phyloP scores from a whole-genome alignment of 2,113 vertebrate genomes.

The Oreochromis spilurus region DNA sequence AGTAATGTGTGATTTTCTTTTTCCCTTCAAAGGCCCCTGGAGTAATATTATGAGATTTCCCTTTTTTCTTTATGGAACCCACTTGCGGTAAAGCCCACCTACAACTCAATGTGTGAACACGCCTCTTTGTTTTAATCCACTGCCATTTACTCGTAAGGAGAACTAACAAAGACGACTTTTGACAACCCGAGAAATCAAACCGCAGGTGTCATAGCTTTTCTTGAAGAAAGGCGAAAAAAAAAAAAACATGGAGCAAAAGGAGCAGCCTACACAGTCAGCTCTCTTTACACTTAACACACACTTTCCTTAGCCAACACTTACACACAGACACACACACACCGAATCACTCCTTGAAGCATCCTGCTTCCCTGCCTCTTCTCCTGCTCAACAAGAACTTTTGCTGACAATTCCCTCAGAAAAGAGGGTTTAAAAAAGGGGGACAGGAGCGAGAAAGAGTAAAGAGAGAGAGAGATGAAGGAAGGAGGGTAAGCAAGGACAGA shows the following conservation, averaged over 20 bases:
- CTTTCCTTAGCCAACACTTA: conserved; percentile 35
- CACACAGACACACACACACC: conserved; percentile 6
- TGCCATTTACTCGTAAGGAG: conserved; percentile 57
- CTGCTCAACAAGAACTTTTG: conserved; percentile 56
- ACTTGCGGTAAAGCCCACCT: conserved; percentile 71
- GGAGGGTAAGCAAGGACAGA: conserved; percentile 38
- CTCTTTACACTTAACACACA: conserved; percentile 39
- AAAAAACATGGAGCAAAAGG: conserved; percentile 20
- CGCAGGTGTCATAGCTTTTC: conserved; percentile 63
- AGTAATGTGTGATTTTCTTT: conserved; percentile 59
- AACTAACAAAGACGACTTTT: conserved; percentile 73
- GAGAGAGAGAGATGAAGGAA: not conserved
- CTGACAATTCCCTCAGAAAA: conserved; percentile 51
- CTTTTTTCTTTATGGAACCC: conserved; percentile 47
- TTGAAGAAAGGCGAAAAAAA: conserved; percentile 7
- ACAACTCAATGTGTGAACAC: conserved; percentile 59
- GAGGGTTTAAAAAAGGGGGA: not conserved
- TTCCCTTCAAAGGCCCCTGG: conserved; percentile 52
- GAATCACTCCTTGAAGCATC: conserved; percentile 16
- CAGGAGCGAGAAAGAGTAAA: not conserved
- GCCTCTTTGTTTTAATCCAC: conserved; percentile 62
- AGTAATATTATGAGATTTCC: conserved; percentile 63
- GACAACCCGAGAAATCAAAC: conserved; percentile 70
- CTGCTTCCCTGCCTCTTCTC: conserved; percentile 17
- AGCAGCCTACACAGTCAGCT: conserved; percentile 64